Percentiles rank a stretch among this genome's conserved stretches.
phyloP scores from a whole-genome alignment of 2,113 vertebrate genomes.

The Calidris pugnax region DNA sequence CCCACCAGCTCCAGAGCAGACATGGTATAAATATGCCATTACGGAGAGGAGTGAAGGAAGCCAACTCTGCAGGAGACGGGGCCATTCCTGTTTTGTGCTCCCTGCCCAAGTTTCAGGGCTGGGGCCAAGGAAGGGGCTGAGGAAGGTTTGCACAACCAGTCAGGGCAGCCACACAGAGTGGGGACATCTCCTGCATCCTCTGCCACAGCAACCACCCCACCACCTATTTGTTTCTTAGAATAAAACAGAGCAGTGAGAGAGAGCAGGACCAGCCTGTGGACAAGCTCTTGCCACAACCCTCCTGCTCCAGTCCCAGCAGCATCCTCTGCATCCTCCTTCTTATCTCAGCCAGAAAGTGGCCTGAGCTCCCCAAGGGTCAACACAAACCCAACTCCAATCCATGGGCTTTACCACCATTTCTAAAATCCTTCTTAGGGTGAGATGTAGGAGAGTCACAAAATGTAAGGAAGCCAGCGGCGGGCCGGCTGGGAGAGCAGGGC shows the following conservation, averaged over 20 bases:
- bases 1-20: neutral
- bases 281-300: neutral
- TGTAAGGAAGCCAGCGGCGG: neutral
- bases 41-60: neutral
- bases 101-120: neutral
- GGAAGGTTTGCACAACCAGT: neutral
- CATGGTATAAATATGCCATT: neutral
- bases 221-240: neutral
- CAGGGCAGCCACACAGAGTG: accelerated
- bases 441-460: neutral
- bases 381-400: neutral
- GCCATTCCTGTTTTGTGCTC: neutral
- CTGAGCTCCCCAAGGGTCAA: neutral
- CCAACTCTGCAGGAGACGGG: neutral
- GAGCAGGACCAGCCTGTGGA: neutral
- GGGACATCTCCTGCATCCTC: neutral
- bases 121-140: neutral
- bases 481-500: neutral
- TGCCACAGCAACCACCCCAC: neutral
- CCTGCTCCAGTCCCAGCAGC: neutral
- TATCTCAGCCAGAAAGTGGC: neutral
- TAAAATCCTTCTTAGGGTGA: neutral
- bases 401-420: neutral
- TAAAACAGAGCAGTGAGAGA: neutral
- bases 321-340: neutral